Evolutionary conservation across 35 echinoderm and acorn worm species (phyloP), one percentile per base, ranked within the genome.

Genomic region (Patiria miniata): DNA sequence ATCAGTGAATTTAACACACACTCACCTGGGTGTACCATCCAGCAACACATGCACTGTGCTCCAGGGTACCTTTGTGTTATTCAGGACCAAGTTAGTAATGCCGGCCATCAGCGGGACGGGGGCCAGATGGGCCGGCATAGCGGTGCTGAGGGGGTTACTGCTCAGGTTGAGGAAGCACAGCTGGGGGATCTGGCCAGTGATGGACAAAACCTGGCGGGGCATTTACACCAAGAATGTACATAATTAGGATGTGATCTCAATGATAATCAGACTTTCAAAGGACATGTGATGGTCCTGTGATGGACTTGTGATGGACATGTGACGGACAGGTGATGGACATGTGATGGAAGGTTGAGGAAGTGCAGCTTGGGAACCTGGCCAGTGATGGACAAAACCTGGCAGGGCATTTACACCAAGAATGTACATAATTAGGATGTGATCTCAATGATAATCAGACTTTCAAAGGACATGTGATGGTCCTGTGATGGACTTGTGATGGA

Each of bases 161-260:
- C 90, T 87, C 16, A 92, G 79, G 84, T 92, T 92, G 38, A 92
- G 77, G 56, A 87, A 87, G 10, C 73, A 17, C 42, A 92, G 39
- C 29, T 87, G 22, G 53, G 90, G 90, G 1, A 92, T 60, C 78
- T 87, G 37, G 42, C 51, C 68, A 36, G 79, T 40, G 37, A 92
- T 81, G 8, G 76, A 68, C 77, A 92, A 8, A 4, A 92, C 79
- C 90, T 92, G 50, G 39, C n/a, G n/a, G n/a, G n/a, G n/a, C n/a
- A n/a, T n/a, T n/a, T n/a, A n/a, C n/a, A 37, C 84, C 7, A 37
- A 58, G 4, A 12, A 47, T 47, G 42, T 18, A 87, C 19, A 79
- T 52, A 0, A 77, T 12, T 8, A 77, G 23, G 9, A 33, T 22
- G 51, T 3, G 19, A 47, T n/a, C 60, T 18, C 39, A 57, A 80